Base-by-base conservation (phyloP, 2,888 invertebrate species). In the Thera obeliscata region DNA sequence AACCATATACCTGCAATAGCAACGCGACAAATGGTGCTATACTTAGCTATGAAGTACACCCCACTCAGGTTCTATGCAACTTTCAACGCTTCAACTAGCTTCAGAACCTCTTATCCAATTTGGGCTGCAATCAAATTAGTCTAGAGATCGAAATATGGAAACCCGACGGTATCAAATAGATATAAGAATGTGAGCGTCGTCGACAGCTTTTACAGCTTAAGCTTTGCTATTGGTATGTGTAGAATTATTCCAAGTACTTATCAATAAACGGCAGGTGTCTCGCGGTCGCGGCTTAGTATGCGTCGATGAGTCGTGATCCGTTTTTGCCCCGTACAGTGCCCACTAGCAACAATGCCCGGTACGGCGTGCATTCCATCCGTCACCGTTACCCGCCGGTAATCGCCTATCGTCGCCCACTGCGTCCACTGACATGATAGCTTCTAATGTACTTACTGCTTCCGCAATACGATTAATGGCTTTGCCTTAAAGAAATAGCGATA, bases 321-420 rank as follows among this genome's bases (percentile, higher is more conserved):
- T 89, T 91, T 90, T 89, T 90, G 86, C 87, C 80, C 75, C 75
- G 72, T 41, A 62, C 64, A 61, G 59, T 57, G 48, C 61, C 60
- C 43, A 76, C 77, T 77, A 79, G 82, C 84, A 90, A 91, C 91
- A 91, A 91, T 91, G 89, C 87, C 85, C 86, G 83, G 61, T 56
- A 43, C 41, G 22, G 73, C 86, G 83, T 82, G 80, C 92, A 91
- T 91, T 90, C 92, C 91, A 81, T 79, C 82, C 81, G 82, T 80
- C 89, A 89, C 91, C 91, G 92, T 91, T 91, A 91, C 76, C 80
- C 81, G 81, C 74, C 84, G 81, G 84, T 87, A 86, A 88, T 89
- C 84, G 86, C 81, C 87, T 78, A 85, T 86, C 81, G 84, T 83
- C 84, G 78, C 77, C 77, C 74, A 74, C 71, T 61, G 70, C 67